These are phyloP conservation scores for Coracias cyanogaster DNA, from an alignment of 2,797 vertebrate genomes.

Conservation along the genomic window DNA sequence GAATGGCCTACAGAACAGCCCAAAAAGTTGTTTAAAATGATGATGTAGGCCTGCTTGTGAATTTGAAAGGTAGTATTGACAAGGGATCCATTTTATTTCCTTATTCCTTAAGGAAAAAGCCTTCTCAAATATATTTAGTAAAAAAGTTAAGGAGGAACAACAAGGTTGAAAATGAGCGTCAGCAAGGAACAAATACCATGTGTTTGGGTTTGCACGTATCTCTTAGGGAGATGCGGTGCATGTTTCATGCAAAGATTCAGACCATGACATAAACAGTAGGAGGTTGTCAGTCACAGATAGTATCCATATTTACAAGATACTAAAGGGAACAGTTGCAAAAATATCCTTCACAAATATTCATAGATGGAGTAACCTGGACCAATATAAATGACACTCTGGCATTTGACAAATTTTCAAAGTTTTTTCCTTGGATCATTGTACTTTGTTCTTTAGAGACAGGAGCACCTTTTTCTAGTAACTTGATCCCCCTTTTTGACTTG, in stretches of 20 bases:
- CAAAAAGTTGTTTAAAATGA: background rate
- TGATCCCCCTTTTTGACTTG: conserved; percentile 45
- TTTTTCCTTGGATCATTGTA: conserved; percentile 34
- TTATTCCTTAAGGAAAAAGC: conserved; percentile 8
- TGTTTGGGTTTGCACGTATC: background rate
- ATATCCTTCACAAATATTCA: conserved; percentile 11
- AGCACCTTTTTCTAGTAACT: conserved; percentile 61
- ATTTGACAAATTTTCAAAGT: background rate
- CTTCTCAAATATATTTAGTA: conserved; percentile 29
- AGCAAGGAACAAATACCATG: background rate
- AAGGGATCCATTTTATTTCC: background rate
- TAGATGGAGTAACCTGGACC: background rate
- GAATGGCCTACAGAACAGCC: background rate
- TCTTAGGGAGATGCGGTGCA: background rate
- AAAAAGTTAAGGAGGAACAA: conserved; percentile 41
- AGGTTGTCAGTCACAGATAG: background rate
- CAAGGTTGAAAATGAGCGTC: conserved; percentile 45
- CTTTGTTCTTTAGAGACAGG: conserved; percentile 59
- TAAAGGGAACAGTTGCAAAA: background rate
- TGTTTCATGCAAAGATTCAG: conserved; percentile 12
- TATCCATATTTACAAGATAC: conserved; percentile 1
- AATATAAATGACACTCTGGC: background rate
- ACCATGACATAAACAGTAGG: background rate
- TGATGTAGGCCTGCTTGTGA: background rate
- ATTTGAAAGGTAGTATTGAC: background rate